Base-by-base conservation (phyloP, 2,888 invertebrate species). In the Parelbella ahira region DNA sequence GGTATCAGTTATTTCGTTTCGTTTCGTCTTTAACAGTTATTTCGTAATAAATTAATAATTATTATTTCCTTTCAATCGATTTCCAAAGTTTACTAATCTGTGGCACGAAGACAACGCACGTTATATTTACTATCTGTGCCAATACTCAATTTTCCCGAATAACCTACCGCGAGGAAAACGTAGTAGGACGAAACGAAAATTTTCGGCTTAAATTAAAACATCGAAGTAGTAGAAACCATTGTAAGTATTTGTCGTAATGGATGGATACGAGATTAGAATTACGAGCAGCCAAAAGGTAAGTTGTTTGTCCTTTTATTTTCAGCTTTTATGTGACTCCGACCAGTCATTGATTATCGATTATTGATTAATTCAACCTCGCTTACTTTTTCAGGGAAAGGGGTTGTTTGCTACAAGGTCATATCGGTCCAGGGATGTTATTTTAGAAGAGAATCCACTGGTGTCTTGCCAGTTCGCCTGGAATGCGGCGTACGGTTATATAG, bases 381-480 rank as follows among this genome's bases (percentile, higher is more conserved):
- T 23, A n/a, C 1, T 27, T 4, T 81, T 80, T 39, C 50, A 96
- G 96, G 97, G 97, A 0, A 93, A 93, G 66, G 94, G 95, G 0
- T 81, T 98, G 53, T 93, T 94, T 79, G 94, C 97, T 0, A 90
- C 89, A 1, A 91, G 89, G 56, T 68, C 82, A 10, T 93, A 92
- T 59, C 89, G 90, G 30, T 78, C 88, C 51, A 96, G 93, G 0
- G 94, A 95, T 58, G 81, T 92, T 4, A 94, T 98, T 49, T 92
- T 98, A 55, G 93, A 94, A 73, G 98, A 98, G 71, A 91, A 91
- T 48, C 97, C 98, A 0, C 74, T 98, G 37, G 93, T 97, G 12
- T 94, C 94, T 9, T 93, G 94, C 60, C 98, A 98, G 76, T 98
- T 97, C 77, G 91, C 95, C 3, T 98, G 98, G 98, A 98, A 98